These are phyloP conservation scores for Leuciscus waleckii DNA, from an alignment of 2,797 vertebrate species.

Conservation along the genomic window DNA sequence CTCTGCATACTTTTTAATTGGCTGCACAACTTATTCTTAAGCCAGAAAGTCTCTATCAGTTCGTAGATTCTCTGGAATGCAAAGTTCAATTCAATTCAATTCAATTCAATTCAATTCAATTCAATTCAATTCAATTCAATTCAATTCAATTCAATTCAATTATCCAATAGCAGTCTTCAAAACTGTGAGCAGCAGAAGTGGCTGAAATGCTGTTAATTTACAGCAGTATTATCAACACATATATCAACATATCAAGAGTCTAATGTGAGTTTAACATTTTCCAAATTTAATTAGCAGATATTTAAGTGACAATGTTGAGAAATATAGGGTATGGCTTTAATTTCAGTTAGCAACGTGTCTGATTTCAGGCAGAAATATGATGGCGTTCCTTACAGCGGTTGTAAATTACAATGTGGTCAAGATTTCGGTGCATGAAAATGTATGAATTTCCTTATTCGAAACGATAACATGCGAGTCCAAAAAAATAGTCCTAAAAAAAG, in stretches of 20 bases:
- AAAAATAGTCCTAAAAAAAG: neutral
- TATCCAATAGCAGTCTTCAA: neutral
- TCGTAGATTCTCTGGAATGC: neutral
- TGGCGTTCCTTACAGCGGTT: neutral
- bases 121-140: neutral
- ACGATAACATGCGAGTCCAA: neutral
- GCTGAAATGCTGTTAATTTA: neutral
- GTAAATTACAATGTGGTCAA: neutral
- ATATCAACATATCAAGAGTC: no score
- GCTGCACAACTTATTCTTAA: neutral
- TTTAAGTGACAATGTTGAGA: neutral
- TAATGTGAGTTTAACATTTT: neutral
- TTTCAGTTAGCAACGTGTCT: neutral
- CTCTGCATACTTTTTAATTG: neutral
- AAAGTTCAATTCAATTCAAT: neutral
- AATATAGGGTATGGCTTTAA: neutral
- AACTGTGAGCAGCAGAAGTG: neutral
- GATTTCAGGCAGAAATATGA: neutral
- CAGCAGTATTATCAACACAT: neutral
- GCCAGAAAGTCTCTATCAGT: neutral
- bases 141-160: neutral
- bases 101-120: neutral
- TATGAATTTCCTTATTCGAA: neutral
- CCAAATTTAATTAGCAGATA: neutral
- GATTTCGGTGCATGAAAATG: neutral